Evolutionary conservation across 2,797 vertebrate species (phyloP).

Genomic region (Borostomias antarcticus): DNA sequence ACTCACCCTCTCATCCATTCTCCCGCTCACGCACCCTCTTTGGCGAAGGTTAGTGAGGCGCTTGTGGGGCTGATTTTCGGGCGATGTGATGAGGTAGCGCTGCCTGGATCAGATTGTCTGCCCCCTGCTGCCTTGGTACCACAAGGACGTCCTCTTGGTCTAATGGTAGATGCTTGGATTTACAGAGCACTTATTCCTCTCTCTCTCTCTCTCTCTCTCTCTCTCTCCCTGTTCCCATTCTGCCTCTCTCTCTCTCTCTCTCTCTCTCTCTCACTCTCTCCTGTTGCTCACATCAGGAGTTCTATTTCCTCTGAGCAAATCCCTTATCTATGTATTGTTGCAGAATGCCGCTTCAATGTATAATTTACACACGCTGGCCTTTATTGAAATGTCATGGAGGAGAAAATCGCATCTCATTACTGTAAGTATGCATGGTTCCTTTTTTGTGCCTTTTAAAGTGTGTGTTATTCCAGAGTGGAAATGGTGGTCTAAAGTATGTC

Average conservation of each 20-base stretch:
- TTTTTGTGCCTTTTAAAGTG: constrained; percentile 30
- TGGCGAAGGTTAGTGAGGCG: too few relatives aligned
- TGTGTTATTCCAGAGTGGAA: constrained; percentile 45
- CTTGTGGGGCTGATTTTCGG: too few relatives aligned
- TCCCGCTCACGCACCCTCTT: constrained; percentile 20
- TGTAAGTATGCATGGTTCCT: constrained; percentile 46
- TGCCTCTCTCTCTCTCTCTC: not conserved
- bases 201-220: not conserved
- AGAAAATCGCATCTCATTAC: constrained; percentile 47
- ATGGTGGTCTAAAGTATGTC: too few relatives aligned
- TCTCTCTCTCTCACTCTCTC: constrained; percentile 5
- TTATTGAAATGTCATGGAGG: constrained; percentile 50
- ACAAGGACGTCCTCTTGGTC: too few relatives aligned
- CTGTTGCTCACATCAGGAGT: constrained; percentile 16
- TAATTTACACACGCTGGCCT: constrained; percentile 46
- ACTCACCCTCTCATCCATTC: not conserved
- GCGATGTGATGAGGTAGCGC: too few relatives aligned
- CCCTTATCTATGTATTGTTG: constrained; percentile 23
- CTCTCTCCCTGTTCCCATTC: constrained; percentile 8
- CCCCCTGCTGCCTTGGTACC: too few relatives aligned
- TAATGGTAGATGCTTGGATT: too few relatives aligned
- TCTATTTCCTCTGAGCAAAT: constrained; percentile 28
- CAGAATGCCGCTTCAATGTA: constrained; percentile 34
- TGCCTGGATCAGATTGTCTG: too few relatives aligned
- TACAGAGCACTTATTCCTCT: too few relatives aligned